Base-by-base conservation (phyloP, 2,113 vertebrate genomes). In the Protomyctophum bolini region DNA sequence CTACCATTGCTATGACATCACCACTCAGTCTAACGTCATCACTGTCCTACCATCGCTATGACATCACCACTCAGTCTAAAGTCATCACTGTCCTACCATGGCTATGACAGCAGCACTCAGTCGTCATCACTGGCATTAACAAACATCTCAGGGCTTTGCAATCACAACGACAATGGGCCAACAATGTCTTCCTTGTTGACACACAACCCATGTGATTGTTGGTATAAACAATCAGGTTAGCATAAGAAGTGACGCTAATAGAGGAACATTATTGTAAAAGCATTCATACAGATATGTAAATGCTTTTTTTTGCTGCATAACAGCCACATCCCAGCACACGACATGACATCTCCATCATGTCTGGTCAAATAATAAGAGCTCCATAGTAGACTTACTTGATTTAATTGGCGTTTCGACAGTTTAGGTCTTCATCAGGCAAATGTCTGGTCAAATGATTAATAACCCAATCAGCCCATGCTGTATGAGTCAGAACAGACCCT, bases 111-210 rank as follows among this genome's bases (percentile, higher is more conserved):
- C 59, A 63, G 63, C 14, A 2, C 56, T 76, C 47, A 6, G 52
- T 72, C 57, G 62, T 60, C 80, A 69, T 73, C 41, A 60, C 72
- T 49, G 73, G 68, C 80, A 78, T 82, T 65, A 71, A 79, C 72
- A 79, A 41, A 80, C 86, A 86, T 89, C 90, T 91, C 88, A 90
- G 90, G 90, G 88, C 86, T 82, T 84, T 55, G 82, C 70, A 75
- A 52, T 77, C 74, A 79, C 54, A 76, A 58, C 45, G 70, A 52
- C 50, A 61, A 12, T 28, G 54, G 66, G 21, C 70, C 63, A 9
- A 51, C 75, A 63, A 59, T 12, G 71, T 86, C 73, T 75, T 82
- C 79, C 67, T 77, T 73, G 68, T 52, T 14, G 58, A 63, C 29
- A 21, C 51, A 12, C 11, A 14, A 73, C 67, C 55, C 56, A 73